Conservation (phyloP, 2,113 vertebrate genomes). For the Epinephelus cyanopodus region DNA sequence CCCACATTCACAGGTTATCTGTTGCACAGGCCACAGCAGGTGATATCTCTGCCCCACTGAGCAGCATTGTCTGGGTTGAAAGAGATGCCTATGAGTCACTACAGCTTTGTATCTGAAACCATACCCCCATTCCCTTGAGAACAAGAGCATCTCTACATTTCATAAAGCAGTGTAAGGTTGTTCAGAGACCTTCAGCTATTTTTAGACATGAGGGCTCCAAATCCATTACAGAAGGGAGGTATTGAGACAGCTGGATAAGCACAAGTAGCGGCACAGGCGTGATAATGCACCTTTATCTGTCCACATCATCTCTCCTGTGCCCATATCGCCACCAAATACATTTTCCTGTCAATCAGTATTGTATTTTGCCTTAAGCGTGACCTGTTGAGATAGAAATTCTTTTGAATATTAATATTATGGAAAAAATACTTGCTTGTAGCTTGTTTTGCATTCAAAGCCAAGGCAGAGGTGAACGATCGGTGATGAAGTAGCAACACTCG, state of each 20-base stretch:
- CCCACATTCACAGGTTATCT: constrained; percentile 75
- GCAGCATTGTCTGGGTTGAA: constrained; percentile 74
- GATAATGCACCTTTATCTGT: constrained; percentile 78
- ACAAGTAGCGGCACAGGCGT: constrained; percentile 61
- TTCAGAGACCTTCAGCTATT: constrained; percentile 77
- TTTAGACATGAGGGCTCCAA: constrained; percentile 72
- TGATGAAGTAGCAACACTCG: constrained; percentile 68
- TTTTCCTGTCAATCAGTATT: constrained; percentile 66
- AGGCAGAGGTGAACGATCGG: constrained; percentile 49
- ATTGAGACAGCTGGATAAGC: constrained; percentile 78
- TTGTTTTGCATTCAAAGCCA: constrained; percentile 70
- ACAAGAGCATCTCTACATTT: constrained; percentile 65
- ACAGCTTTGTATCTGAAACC: constrained; percentile 72
- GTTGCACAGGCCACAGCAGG: constrained; percentile 70
- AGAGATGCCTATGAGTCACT: constrained; percentile 74
- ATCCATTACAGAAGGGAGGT: constrained; percentile 76
- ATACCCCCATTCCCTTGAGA: constrained; percentile 59
- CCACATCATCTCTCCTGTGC: constrained; percentile 60
- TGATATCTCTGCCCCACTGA: constrained; percentile 70
- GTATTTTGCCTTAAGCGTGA: constrained; percentile 52
- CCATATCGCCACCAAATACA: constrained; percentile 60
- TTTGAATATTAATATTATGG: constrained; percentile 66
- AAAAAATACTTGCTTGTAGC: constrained; percentile 37
- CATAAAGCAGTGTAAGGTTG: constrained; percentile 65
- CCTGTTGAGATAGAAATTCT: constrained; percentile 49